Evolutionary conservation across 2,797 vertebrate species (phyloP).

Genomic region (Kryptopterus vitreolus): DNA sequence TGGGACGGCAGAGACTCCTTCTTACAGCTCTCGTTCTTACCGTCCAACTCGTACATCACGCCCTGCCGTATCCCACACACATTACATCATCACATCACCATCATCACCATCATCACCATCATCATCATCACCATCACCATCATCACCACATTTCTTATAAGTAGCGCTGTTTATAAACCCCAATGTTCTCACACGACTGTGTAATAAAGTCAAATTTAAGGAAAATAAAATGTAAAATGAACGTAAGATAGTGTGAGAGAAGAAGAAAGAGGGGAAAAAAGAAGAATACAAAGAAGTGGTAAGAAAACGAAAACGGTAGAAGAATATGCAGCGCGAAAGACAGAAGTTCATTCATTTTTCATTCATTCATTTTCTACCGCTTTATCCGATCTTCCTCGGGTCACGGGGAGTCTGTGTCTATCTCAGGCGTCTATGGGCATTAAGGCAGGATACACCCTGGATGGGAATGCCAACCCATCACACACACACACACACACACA

Average conservation of each 20-base stretch:
- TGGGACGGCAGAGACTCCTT: conserved; percentile 68
- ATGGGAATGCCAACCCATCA: no score
- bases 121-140: no score
- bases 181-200: not conserved
- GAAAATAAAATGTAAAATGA: not conserved
- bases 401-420: no score
- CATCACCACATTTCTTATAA: not conserved
- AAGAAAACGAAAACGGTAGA: not conserved
- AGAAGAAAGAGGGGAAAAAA: not conserved
- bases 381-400: no score
- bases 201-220: not conserved
- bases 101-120: no score
- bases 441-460: no score
- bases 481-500: no score
- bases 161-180: not conserved
- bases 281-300: not conserved
- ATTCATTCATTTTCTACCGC: no score
- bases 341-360: no score
- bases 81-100: no score
- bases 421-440: no score
- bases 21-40: conserved; percentile 75
- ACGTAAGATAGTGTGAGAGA: not conserved
- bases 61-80: conserved; percentile 56
- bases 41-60: conserved; percentile 74
- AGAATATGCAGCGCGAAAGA: no score